A percentile compares a stretch with the other conserved stretches of the same genome.
Conservation (phyloP, 2,888 invertebrate genomes). For the Plutella xylostella region DNA sequence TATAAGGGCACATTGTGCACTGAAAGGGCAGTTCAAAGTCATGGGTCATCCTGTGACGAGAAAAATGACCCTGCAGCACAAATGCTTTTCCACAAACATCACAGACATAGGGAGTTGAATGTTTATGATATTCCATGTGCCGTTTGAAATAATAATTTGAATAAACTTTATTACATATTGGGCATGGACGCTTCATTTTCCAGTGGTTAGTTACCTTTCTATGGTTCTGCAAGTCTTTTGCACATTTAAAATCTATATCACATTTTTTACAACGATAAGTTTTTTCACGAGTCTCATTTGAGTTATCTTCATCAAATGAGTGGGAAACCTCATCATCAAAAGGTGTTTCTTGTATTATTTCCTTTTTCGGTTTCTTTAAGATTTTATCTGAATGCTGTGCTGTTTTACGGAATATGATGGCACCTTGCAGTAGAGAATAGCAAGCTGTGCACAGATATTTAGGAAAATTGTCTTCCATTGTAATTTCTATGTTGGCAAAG, state of each 20-base stretch:
- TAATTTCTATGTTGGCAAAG: constrained; percentile 38
- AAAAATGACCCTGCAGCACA: constrained; percentile 34
- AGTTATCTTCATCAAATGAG: constrained; percentile 15
- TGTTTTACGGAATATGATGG: constrained; percentile 46
- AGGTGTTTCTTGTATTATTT: constrained; percentile 7
- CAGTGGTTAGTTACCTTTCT: constrained; percentile 42
- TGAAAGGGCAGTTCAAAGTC: constrained; percentile 45
- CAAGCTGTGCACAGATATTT: constrained; percentile 46
- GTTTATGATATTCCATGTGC: constrained; percentile 38
- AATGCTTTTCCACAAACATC: constrained; percentile 57
- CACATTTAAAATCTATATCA: constrained; percentile 34
- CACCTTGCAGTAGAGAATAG: constrained; percentile 37
- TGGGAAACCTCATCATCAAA: not conserved
- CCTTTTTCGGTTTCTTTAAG: constrained; percentile 26
- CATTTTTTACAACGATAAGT: constrained; percentile 38
- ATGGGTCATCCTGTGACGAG: constrained; percentile 46
- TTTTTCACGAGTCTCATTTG: constrained; percentile 18
- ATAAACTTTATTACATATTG: constrained; percentile 44
- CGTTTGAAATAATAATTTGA: constrained; percentile 37
- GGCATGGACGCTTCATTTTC: constrained; percentile 35
- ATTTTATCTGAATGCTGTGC: constrained; percentile 39
- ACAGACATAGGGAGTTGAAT: constrained; percentile 36
- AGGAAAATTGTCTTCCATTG: constrained; percentile 35
- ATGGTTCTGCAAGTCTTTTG: constrained; percentile 40
- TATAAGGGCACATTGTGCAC: constrained; percentile 50